Base-by-base conservation (phyloP, 2,797 vertebrate species). In the Lepilemur ruficaudatus region DNA sequence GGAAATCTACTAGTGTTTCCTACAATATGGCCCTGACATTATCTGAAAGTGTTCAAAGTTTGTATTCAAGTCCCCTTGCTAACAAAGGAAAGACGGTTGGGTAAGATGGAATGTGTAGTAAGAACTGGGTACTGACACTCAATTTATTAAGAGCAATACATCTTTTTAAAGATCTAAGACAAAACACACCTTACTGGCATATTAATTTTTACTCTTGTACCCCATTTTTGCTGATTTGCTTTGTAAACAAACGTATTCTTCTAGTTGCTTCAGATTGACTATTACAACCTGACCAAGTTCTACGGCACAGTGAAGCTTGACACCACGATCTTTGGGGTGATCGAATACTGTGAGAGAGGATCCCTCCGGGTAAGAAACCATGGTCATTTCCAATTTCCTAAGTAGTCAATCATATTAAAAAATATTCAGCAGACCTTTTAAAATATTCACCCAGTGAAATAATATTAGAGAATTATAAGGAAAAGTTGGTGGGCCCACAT, bases 241-340 rank as follows among this genome's bases (percentile, higher is more conserved):
- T 87, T 93, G 3, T 92, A 93, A 95, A 65, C 32, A 79, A 61
- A 43, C 30, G 25, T 65, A 9, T 80, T 65, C n/a, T 67, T 97
- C 76, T 95, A 99, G 99, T 98, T 99, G 86, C 98, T 99, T 67
- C 99, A 99, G 96, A 99, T 99, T n/a, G 99, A 99, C 98, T 99
- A 99, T 96, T 99, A 99, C 98, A 99, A 99, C 98, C 98, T 99
- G 97, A 99, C 99, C 63, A 99, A 99, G 98, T 99, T 99, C 98
- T 99, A 99, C 1, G 99, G 99, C 97, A 99, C 99, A 0, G 99
- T 99, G 97, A 99, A 99, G 98, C 98, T 99, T 85, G 99, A 99
- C 52, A 96, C 98, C 10, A 99, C 98, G 41, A 99, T 99, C 97
- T 99, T 99, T 30, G 99, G 98, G 0, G 99, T 99, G 98, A 99